Evolutionary conservation across 2,797 vertebrate genomes (phyloP).

Genomic region (Gallirallus australis): DNA sequence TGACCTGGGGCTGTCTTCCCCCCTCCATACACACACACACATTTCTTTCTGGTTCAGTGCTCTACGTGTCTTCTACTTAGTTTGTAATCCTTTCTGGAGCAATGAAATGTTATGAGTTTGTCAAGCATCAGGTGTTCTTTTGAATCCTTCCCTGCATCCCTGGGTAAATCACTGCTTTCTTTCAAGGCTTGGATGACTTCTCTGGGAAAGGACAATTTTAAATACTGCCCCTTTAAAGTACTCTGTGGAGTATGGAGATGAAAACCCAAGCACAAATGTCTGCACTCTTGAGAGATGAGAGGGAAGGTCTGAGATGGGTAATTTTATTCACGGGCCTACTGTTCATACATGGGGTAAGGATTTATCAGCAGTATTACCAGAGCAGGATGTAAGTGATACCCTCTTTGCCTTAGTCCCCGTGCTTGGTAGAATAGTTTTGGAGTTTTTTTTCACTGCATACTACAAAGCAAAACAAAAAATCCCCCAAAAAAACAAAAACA

Average conservation of each 20-base stretch:
- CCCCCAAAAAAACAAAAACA: not conserved
- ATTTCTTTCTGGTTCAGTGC: not conserved
- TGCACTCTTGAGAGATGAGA: not conserved
- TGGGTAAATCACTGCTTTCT: not conserved
- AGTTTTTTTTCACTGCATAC: not conserved
- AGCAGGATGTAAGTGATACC: not conserved
- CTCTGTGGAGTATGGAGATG: not conserved
- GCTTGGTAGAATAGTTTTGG: not conserved
- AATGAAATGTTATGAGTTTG: not conserved
- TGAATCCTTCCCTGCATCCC: not conserved
- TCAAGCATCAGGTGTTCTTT: not conserved
- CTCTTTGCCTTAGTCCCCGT: not conserved
- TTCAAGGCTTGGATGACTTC: not conserved
- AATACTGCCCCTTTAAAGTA: not conserved
- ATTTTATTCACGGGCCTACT: not conserved
- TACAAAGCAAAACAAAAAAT: not conserved
- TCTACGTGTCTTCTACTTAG: not conserved
- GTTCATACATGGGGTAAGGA: not conserved
- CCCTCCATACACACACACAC: rapidly evolving
- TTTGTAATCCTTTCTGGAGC: not conserved
- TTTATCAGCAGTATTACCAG: not conserved
- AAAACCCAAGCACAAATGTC: not conserved
- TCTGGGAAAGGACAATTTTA: not conserved
- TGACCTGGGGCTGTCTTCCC: not conserved
- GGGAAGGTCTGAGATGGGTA: not conserved